Evolutionary conservation across 2,113 vertebrate genomes (phyloP).

Genomic region (Urocolius indicus): DNA sequence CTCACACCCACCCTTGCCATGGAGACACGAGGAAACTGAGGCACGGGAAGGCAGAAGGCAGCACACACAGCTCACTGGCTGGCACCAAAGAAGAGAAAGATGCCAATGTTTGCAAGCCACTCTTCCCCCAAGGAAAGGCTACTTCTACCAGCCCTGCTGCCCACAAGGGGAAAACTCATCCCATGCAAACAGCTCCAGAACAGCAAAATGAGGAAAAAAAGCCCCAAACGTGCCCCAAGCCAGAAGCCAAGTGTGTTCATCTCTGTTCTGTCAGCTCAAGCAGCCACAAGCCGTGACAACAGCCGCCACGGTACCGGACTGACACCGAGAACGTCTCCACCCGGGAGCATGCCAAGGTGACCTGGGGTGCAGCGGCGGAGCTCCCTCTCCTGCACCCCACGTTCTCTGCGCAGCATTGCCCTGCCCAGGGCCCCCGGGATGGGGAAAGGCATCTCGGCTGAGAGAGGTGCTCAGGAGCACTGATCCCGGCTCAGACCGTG

Average conservation of each 20-base stretch:
- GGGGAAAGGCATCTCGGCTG: not conserved
- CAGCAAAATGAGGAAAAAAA: not conserved
- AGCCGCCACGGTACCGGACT: not conserved
- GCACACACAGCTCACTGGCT: not conserved
- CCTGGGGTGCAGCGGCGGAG: not conserved
- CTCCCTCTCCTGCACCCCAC: not conserved
- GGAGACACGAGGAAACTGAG: not conserved
- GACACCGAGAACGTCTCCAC: not conserved
- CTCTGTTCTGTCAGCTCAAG: not conserved
- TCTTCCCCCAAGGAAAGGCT: not conserved
- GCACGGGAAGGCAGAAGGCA: not conserved
- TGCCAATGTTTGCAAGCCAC: not conserved
- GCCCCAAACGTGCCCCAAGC: not conserved
- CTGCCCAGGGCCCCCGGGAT: not conserved
- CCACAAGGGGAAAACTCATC: not conserved
- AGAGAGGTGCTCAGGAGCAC: not conserved
- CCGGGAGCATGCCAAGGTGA: constrained; percentile 47
- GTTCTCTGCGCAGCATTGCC: not conserved
- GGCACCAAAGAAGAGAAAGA: not conserved
- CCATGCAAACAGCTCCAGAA: not conserved
- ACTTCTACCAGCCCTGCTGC: not conserved
- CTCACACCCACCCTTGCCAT: not conserved
- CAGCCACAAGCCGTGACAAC: not conserved
- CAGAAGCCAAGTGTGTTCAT: not conserved
- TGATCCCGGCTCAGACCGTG: not conserved